Evolutionary conservation across 2,888 invertebrate genomes (phyloP), one percentile per base, ranked within the genome.

Genomic region (Syrphus vitripennis): DNA sequence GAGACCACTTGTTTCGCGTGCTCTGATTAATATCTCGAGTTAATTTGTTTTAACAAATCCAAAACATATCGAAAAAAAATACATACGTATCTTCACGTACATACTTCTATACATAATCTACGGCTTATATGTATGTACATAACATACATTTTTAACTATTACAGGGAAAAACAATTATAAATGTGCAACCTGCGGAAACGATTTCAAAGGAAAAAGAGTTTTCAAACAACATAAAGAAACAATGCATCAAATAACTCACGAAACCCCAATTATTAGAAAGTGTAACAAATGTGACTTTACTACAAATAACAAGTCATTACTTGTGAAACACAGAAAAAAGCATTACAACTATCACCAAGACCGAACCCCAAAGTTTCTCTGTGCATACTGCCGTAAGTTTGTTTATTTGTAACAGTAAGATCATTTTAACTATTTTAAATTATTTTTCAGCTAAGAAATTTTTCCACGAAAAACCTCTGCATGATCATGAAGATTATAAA

Each of bases 381-480:
- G 83, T 14, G 42, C 80, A 2, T 80, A 21, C 16, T 84, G 83
- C 7, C 83, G 83, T 84, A 76, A 80, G 75, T 65, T n/a, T n/a
- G 12, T 1, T n/a, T 1, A 5, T n/a, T 21, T 12, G n/a, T n/a
- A 12, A 1, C 6, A 2, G 3, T 21, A 19, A 24, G 7, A 53
- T 29, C 4, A 31, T 19, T 57, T 19, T 12, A 29, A 31, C 16
- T 16, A 50, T 16, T 14, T n/a, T 10, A 16, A 5, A 19, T 10
- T 55, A 19, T n/a, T 26, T 78, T 88, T 10, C 24, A 88, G 88
- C 88, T 3, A 67, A 42, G 61, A 79, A 61, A 42, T 88, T 87
- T 69, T 26, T 26, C 4, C 65, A 78, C n/a, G 48, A 80, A 5
- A 88, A 78, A 59, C 53, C 61, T 2, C 84, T 88, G n/a, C 14